These are phyloP conservation scores for Phainopepla nitens DNA, from an alignment of 2,113 vertebrate genomes.

Conservation along the genomic window DNA sequence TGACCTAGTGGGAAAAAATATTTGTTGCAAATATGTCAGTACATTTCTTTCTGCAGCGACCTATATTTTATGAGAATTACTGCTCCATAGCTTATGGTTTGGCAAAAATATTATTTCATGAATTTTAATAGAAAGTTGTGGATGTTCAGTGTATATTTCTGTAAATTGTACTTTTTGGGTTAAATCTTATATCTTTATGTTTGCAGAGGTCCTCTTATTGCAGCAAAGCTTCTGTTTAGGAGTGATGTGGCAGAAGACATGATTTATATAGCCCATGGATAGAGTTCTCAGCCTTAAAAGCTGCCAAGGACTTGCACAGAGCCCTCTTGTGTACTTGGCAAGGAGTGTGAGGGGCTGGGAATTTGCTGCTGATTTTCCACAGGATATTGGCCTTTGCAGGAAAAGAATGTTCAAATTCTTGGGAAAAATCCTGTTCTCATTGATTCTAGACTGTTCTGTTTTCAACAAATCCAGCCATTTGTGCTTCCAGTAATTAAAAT, in stretches of 20 bases:
- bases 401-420: neutral
- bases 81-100: neutral
- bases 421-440: neutral
- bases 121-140: neutral
- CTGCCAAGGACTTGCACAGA: neutral
- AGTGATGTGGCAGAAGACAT: neutral
- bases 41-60: neutral
- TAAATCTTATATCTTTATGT: neutral
- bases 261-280: neutral
- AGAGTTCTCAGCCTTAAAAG: neutral
- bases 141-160: neutral
- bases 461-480: neutral
- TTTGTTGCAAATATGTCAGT: neutral
- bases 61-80: neutral
- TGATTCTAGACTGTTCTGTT: neutral
- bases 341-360: neutral
- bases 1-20: neutral
- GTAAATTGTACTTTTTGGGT: neutral
- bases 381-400: neutral
- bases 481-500: neutral
- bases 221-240: neutral
- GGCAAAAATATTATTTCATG: conserved; percentile 14
- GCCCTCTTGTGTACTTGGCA: neutral
- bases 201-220: neutral
- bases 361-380: neutral